phyloP scores from a whole-genome alignment of 2,797 vertebrate species.

The Erethizon dorsatum region DNA sequence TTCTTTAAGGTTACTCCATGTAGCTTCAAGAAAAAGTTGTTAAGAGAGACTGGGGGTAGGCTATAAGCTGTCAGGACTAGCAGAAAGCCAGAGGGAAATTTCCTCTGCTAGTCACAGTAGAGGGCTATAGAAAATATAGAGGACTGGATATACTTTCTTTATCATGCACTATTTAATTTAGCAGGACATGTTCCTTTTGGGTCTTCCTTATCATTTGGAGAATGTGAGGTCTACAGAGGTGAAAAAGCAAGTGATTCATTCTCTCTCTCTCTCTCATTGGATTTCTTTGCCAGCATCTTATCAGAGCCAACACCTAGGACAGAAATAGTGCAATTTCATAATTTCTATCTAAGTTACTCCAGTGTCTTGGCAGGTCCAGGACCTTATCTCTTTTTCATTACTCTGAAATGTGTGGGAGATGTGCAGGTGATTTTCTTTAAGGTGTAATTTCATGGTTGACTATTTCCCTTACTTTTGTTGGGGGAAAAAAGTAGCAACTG shows the following conservation, averaged over 20 bases:
- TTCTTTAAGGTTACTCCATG: conserved; percentile 33
- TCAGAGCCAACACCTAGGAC: conserved; percentile 32
- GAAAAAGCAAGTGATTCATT: conserved; percentile 8
- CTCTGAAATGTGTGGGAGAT: neutral
- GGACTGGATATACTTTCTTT: neutral
- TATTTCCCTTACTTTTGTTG: conserved; percentile 45
- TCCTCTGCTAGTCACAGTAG: neutral
- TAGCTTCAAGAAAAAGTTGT: conserved; percentile 52
- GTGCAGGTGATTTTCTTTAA: conserved; percentile 1
- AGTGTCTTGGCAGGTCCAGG: neutral
- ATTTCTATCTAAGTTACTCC: neutral
- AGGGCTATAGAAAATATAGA: conserved; percentile 11
- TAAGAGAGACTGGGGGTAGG: neutral
- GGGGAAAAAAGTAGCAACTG: neutral
- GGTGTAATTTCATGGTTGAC: conserved; percentile 46
- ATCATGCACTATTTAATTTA: neutral
- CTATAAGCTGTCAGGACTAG: conserved; percentile 1
- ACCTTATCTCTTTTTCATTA: neutral
- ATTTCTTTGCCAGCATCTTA: conserved; percentile 8
- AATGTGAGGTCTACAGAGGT: neutral
- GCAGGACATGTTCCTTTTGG: neutral
- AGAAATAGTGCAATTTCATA: conserved; percentile 53
- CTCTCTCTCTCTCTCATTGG: neutral
- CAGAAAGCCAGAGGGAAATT: conserved; percentile 5
- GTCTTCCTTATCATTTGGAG: conserved; percentile 45